These are phyloP conservation scores for Pseudorhombus dupliciocellatus DNA, from an alignment of 2,113 vertebrate species.

Conservation along the genomic window DNA sequence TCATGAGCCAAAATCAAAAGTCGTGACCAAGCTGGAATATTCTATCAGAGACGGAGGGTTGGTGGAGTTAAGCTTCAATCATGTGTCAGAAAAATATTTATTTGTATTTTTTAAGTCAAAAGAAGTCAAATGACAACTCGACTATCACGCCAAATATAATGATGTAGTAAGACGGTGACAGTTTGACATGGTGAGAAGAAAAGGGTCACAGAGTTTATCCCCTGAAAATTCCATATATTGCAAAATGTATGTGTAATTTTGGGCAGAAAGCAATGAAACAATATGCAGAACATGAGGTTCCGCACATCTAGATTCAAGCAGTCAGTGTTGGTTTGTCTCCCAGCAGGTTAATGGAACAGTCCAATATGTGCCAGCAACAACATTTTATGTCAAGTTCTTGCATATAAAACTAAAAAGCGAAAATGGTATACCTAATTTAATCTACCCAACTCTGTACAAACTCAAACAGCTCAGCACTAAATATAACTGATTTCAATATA, in stretches of 20 bases:
- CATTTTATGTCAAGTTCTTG: no score
- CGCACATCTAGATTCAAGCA: background rate
- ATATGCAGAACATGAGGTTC: conserved; percentile 4
- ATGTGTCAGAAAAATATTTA: no score
- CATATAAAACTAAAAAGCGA: no score
- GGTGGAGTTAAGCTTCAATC: no score
- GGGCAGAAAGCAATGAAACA: background rate
- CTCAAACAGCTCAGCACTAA: no score
- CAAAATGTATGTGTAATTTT: background rate
- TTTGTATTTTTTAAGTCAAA: no score
- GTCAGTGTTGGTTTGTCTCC: background rate
- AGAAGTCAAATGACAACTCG: no score
- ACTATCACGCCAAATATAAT: no score
- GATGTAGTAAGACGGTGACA: no score
- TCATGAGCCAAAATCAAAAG: background rate
- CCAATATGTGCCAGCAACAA: background rate
- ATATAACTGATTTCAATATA: no score
- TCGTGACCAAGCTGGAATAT: background rate
- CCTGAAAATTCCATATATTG: background rate
- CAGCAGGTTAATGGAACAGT: background rate
- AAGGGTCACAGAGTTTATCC: background rate
- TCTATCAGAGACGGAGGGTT: background rate
- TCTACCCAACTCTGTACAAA: no score
- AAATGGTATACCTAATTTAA: no score
- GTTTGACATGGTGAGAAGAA: background rate